Base-by-base conservation (phyloP, 2,888 invertebrate species). In the Cheilosia vernalis region DNA sequence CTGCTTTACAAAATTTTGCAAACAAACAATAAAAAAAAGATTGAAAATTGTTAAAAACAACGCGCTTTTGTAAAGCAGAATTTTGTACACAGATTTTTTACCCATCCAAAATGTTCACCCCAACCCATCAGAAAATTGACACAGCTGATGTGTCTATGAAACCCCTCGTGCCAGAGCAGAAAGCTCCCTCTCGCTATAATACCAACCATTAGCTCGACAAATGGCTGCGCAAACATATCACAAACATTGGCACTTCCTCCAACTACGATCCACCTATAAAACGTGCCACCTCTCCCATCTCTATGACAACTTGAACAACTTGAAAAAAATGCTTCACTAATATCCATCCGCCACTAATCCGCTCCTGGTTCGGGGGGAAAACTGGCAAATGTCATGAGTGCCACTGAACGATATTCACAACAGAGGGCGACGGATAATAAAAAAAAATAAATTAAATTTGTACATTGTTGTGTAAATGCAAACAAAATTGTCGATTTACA, bases 391-490 rank as follows among this genome's bases (percentile, higher is more conserved):
- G 72, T 73, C 72, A 63, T 61, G 77, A 70, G 40, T 60, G 61
- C 56, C 55, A 66, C 63, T 40, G 24, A 49, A 60, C 69, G 55
- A 63, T 42, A 55, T 42, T 15, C 51, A 15, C 61, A 51, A 44
- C 37, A 77, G 42, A 63, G 69, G 42, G 49, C 30, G n/a, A 10
- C 30, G 19, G 33, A 47, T 19, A 55, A n/a, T 5, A 61, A 61
- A 78, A 73, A 61, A 78, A 74, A 83, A 84, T 70, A 79, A 84
- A 79, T 84, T 84, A 61, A 84, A 84, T 84, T 84, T 79, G 79
- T 79, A 84, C 84, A 84, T 84, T 84, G 84, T 84, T 79, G 79
- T 84, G 84, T 84, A 84, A 84, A 84, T 79, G 74, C 84, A 79
- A 83, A 83, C 79, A 83, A 84, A 84, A 79, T 84, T 84, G 84